Base-by-base conservation (phyloP, 2,888 invertebrate genomes). In the Sisyra terminalis region DNA sequence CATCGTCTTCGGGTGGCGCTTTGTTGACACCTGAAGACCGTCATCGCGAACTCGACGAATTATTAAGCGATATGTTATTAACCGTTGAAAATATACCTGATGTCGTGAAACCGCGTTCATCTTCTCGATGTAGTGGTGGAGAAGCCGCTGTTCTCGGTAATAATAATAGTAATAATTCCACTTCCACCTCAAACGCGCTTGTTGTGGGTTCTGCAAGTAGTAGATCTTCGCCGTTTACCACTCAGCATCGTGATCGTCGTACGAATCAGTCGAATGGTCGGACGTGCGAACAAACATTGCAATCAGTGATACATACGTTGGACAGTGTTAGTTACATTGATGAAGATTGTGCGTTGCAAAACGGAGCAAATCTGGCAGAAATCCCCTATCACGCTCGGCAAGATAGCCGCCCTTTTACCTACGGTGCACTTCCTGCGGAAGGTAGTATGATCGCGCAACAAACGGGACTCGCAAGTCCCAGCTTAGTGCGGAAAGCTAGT, bases 341-440 rank as follows among this genome's bases (percentile, higher is more conserved):
- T 59, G 59, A 59, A 40, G 54, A 55, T 29, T 38, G 30, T 29
- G 35, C 16, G 11, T 11, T 18, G 17, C 37, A 45, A 58, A 42
- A 39, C 31, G 46, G 45, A 39, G 42, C 43, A 36, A 44, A 44
- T 43, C 54, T 57, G 57, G 66, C 63, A 58, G 73, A 77, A 60
- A 86, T 87, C 60, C 89, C 90, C 52, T 90, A 90, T 66, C 89
- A 90, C 78, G 88, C 89, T 56, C 73, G 89, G 55, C 78, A 84
- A 52, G 84, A 88, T 63, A 84, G 85, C 54, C 76, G 84, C 54
- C 90, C 90, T 47, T 89, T 89, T 66, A 84, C 85, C 45, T 90
- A 90, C 74, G 86, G 86, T 44, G 78, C 60, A 31, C 45, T 48
- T 30, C 55, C 57, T 39, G 48, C 43, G 42, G 46, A 47, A 47